Base-by-base conservation (phyloP, 2,888 invertebrate species). In the Sminthurides aquaticus region DNA sequence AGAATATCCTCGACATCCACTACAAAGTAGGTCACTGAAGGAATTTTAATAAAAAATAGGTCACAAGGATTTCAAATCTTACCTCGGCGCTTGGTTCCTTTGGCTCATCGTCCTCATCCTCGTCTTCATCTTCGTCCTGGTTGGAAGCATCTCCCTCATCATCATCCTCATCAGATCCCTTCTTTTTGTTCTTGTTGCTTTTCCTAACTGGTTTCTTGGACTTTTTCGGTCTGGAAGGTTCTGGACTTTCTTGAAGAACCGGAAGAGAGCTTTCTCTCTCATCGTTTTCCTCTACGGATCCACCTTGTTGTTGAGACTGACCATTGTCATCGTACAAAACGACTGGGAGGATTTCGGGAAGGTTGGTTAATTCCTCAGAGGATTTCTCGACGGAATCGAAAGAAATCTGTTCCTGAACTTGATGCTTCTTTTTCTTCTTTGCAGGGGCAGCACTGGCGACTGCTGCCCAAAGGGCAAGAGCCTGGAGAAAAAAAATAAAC, bases 101-200 rank as follows among this genome's bases (percentile, higher is more conserved):
- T 3, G n/a, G 25, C 25, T 52, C 52, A 22, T 52, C 54, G 2
- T 22, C 49, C 26, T 60, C 28, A 57, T 56, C 49, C 28, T 66
- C 64, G 24, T 49, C 62, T 3, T 63, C 65, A 22, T 62, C 63
- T 18, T 59, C 59, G 5, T 59, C 34, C 25, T 64, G 57, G 43
- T 58, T 20, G 52, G 18, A 5, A 20, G 18, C 11, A 22, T 52
- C 67, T 11, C 60, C 67, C 15, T 62, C 66, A 8, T 58, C 57
- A 2, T 58, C 62, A 49, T 61, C 64, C 2, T 67, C 65, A 18
- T 67, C 65, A 8, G 55, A 59, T 29, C 58, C 62, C n/a, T 20
- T 49, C 22, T 61, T 49, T 58, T n/a, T 64, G 58, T 49, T 57
- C 43, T 54, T 43, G 34, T 49, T 20, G 56, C 60, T 29, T 64